Evolutionary conservation across 2,797 vertebrate genomes (phyloP), one percentile per base, ranked within the genome.

Genomic region (Hydrolagus colliei): DNA sequence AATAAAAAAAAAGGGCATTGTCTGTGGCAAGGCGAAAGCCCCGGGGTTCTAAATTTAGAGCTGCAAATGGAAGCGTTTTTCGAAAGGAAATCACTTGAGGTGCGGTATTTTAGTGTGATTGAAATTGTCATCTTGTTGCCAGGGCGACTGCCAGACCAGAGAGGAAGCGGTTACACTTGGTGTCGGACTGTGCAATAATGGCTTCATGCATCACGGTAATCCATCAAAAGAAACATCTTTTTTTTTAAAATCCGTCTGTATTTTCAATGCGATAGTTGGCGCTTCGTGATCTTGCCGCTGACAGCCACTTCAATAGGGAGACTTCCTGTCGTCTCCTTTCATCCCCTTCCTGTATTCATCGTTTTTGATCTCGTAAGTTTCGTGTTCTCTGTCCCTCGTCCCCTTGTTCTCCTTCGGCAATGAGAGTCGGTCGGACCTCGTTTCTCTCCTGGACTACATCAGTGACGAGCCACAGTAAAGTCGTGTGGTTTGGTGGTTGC

Each of bases 131-230:
- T 90, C 59, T 87, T 89, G 86, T 89, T 91, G 90, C 88, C 91
- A 99, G 98, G 98, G 98, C 86, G 98, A 99, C 92, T 98, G 96
- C 90, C 96, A 97, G 87, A 96, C 94, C 0, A 95, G 98, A 74
- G 98, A 99, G 91, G 98, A 99, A 86, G 98, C 97, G 0, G 97
- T 99, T 74, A 95, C 94, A 0, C 94, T 99, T 27, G 98, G 98
- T 2, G 96, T 99, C 87, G 98, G 97, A 86, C 95, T 99, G 90
- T 99, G 98, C 91, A 99, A 99, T 95, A 98, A 95, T 0, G 95
- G 97, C 89, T 99, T 99, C 94, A 97, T 99, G 98, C 98, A 99
- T 90, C 98, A 99, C 0, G 97, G 98, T 99, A 93, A 96, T 22
- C 32, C 41, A 5, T 67, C 68, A 41, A 71, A 82, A 32, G 68